A percentile compares a stretch with the other conserved stretches of the same genome.
Evolutionary conservation across 92 coral and sea anemone genomes (phyloP).

Genomic region (Porites divaricata): DNA sequence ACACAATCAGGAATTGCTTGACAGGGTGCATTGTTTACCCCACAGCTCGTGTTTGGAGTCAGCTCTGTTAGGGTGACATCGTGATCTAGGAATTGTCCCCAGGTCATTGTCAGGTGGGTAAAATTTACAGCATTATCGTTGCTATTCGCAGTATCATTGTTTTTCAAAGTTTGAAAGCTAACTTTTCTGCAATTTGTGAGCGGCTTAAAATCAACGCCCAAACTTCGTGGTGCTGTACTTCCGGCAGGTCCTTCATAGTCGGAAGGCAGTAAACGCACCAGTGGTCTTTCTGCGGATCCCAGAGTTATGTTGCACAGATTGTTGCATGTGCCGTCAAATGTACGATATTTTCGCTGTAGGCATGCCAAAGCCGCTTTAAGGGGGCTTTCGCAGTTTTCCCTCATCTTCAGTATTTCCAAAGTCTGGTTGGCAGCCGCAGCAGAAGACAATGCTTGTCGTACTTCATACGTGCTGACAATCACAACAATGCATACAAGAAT

Average conservation of each 20-base stretch:
- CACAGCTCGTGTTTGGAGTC: background rate
- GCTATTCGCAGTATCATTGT: background rate
- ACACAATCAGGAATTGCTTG: background rate
- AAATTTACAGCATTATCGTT: background rate
- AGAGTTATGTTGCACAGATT: constrained; percentile 13
- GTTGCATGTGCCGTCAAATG: constrained; percentile 46
- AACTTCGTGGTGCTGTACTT: background rate
- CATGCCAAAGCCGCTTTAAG: background rate
- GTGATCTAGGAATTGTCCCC: constrained; percentile 45
- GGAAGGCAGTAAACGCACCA: background rate
- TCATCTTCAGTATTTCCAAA: background rate
- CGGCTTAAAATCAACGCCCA: background rate
- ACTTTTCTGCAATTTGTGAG: constrained; percentile 23
- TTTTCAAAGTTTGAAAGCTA: background rate
- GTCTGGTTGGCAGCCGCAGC: too few relatives aligned
- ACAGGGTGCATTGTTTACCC: background rate
- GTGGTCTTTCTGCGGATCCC: constrained; percentile 9
- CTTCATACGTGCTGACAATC: too few relatives aligned
- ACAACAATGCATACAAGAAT: too few relatives aligned
- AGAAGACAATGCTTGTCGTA: too few relatives aligned
- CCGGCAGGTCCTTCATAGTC: background rate
- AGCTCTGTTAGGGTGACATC: constrained; percentile 24
- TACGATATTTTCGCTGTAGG: constrained; percentile 12
- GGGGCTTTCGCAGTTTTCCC: background rate
- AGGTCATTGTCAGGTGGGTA: constrained; percentile 27